phyloP scores from a whole-genome alignment of 1,140 invertebrate genomes.

The Panagrolaimus sp. region DNA sequence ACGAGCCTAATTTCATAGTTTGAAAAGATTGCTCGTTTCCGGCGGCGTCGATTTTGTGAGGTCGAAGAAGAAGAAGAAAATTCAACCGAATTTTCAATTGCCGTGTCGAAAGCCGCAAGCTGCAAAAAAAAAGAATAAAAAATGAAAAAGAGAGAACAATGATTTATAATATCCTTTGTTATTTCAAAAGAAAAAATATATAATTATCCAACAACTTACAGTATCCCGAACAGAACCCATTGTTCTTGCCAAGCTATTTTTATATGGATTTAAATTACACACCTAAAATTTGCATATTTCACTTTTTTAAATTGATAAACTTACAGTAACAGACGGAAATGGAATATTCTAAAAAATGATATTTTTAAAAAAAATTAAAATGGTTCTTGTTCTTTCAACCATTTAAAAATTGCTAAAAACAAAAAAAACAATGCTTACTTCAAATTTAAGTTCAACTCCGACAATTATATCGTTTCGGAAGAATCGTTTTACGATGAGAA shows the following conservation, averaged over 20 bases:
- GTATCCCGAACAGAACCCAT: conserved; percentile 40
- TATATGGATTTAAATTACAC: conserved; percentile 45
- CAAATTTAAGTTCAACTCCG: conserved; percentile 46
- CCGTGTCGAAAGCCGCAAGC: conserved; percentile 35
- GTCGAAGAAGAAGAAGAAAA: neutral
- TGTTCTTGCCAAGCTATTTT: conserved; percentile 39
- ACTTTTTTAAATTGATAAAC: conserved; percentile 12
- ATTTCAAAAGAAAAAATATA: too few species aligned
- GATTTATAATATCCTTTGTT: conserved; percentile 2
- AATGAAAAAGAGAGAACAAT: neutral
- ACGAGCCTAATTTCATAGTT: neutral
- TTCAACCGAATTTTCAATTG: conserved; percentile 33
- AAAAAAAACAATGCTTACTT: too few species aligned
- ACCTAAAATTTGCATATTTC: conserved; percentile 28
- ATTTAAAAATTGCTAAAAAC: too few species aligned
- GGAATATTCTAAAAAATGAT: conserved; percentile 35
- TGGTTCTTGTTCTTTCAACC: too few species aligned
- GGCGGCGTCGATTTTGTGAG: neutral
- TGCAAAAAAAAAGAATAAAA: too few species aligned
- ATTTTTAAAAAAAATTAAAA: too few species aligned
- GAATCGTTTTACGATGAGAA: conserved; percentile 46
- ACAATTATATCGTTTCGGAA: conserved; percentile 45
- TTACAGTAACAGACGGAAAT: conserved; percentile 33
- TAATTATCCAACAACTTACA: conserved; percentile 29
- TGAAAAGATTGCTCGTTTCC: conserved; percentile 3